Conservation (phyloP, 2,797 vertebrate species). For the Calcarius lapponicus region DNA sequence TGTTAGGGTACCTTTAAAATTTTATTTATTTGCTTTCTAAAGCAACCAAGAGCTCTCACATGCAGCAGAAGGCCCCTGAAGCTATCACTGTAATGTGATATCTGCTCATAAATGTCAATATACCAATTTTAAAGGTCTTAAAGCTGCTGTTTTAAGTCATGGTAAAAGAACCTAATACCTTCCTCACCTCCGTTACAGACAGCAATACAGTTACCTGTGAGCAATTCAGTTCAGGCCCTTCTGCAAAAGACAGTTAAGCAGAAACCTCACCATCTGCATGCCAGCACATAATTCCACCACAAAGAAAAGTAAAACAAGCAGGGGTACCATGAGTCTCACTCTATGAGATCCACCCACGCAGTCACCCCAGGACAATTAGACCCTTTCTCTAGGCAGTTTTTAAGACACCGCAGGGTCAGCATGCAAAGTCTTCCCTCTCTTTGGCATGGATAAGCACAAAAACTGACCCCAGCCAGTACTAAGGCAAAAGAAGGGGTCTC, state of each 20-base stretch:
- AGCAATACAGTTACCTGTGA: not conserved
- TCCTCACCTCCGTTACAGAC: not conserved
- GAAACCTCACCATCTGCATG: not conserved
- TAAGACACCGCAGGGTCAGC: not conserved
- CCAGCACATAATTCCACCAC: not conserved
- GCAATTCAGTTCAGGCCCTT: not conserved
- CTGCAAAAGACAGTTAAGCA: not conserved
- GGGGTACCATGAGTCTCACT: fast-evolving
- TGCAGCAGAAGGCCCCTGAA: conserved; percentile 8
- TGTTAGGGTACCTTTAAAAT: not conserved
- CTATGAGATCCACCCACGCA: not conserved
- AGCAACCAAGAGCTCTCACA: not conserved
- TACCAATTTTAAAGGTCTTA: conserved; percentile 35
- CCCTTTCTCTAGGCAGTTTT: not conserved
- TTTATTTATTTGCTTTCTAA: conserved; percentile 37
- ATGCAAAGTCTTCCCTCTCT: not conserved
- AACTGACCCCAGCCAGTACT: not conserved
- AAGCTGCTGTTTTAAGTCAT: not conserved
- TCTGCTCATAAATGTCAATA: conserved; percentile 37
- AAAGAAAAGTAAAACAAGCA: not conserved
- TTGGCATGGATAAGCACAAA: not conserved
- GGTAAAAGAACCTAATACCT: conserved; percentile 1
- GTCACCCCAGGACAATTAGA: not conserved
- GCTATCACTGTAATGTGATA: not conserved
- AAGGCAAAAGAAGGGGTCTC: not conserved